phyloP scores from a whole-genome alignment of 2,888 invertebrate genomes.

The Drosophila recens region DNA sequence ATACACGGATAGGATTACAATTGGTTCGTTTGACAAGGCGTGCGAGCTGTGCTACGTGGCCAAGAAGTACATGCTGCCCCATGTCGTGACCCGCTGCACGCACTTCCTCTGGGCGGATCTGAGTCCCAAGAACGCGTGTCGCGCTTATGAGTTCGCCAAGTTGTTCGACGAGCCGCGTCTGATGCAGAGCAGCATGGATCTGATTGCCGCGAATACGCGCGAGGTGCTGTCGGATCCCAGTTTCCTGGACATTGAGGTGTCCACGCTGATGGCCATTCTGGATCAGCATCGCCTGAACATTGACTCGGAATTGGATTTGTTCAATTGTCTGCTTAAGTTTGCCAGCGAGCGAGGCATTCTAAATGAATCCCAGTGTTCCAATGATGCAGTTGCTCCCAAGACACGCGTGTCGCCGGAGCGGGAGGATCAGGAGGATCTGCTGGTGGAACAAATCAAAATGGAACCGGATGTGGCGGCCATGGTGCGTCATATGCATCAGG shows the following conservation, averaged over 20 bases:
- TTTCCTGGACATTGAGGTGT: slow-evolving; percentile 91
- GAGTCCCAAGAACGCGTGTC: slow-evolving; percentile 91
- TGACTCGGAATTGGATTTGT: slow-evolving; percentile 91
- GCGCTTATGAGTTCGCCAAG: slow-evolving; percentile 94
- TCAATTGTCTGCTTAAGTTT: slow-evolving; percentile 90
- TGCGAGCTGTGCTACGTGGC: slow-evolving; percentile 95
- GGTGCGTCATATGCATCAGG: slow-evolving; percentile 77
- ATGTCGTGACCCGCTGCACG: slow-evolving; percentile 93
- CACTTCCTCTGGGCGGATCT: slow-evolving; percentile 91
- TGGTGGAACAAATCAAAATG: slow-evolving; percentile 83
- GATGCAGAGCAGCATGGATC: slow-evolving; percentile 92
- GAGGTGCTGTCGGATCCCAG: slow-evolving; percentile 91
- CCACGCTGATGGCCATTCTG: slow-evolving; percentile 91
- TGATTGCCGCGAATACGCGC: slow-evolving; percentile 91
- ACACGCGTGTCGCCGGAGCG: slow-evolving; percentile 26
- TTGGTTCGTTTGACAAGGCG: slow-evolving; percentile 93
- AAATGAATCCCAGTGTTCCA: slow-evolving; percentile 49
- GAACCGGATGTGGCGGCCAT: slow-evolving; percentile 83
- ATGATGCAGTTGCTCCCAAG: slow-evolving; percentile 36
- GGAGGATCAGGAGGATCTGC: slow-evolving; percentile 36
- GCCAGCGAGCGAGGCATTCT: slow-evolving; percentile 86
- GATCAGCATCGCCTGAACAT: slow-evolving; percentile 91
- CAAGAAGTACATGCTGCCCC: slow-evolving; percentile 94
- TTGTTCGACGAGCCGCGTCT: slow-evolving; percentile 93
- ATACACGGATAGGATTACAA: slow-evolving; percentile 92